Evolutionary conservation across 2,797 vertebrate species (phyloP).

Genomic region (Neosilurus hyrtlii): DNA sequence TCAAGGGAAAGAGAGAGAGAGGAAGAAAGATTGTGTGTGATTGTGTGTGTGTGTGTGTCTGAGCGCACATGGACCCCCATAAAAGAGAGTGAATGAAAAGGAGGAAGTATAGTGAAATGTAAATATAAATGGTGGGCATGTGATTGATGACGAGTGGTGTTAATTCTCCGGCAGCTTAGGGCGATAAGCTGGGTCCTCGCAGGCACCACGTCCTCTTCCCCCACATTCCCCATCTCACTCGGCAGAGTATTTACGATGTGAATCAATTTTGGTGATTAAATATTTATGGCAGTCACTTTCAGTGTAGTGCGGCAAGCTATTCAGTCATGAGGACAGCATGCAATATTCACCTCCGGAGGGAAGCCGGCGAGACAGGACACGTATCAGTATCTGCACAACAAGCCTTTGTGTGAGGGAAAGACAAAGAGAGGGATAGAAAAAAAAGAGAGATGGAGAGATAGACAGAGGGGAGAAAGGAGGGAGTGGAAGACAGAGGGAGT

Average conservation of each 20-base stretch:
- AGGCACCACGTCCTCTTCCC: conserved; percentile 56
- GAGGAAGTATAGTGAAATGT: conserved; percentile 55
- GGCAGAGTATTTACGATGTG: conserved; percentile 64
- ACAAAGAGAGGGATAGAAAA: conserved; percentile 19
- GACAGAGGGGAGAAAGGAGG: not conserved
- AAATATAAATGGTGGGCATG: conserved; percentile 62
- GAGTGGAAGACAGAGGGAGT: not conserved
- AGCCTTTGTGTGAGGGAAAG: conserved; percentile 26
- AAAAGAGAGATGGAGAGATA: not conserved
- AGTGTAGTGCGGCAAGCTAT: conserved; percentile 46
- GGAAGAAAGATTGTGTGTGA: conserved; percentile 24
- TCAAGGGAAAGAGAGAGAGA: conserved; percentile 25
- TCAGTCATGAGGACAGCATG: conserved; percentile 49
- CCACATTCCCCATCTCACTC: conserved; percentile 54
- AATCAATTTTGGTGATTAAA: conserved; percentile 67
- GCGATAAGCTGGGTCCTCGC: conserved; percentile 61
- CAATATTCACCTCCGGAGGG: conserved; percentile 45
- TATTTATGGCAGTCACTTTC: conserved; percentile 66
- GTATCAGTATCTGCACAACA: conserved; percentile 39
- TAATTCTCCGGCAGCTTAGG: conserved; percentile 65
- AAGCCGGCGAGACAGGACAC: conserved; percentile 10
- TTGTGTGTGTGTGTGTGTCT: not conserved
- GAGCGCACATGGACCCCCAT: not conserved
- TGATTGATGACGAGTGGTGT: conserved; percentile 66
- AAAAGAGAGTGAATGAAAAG: conserved; percentile 57